Conservation (phyloP, 2,888 invertebrate genomes). For the Trissolcus brochymenae region DNA sequence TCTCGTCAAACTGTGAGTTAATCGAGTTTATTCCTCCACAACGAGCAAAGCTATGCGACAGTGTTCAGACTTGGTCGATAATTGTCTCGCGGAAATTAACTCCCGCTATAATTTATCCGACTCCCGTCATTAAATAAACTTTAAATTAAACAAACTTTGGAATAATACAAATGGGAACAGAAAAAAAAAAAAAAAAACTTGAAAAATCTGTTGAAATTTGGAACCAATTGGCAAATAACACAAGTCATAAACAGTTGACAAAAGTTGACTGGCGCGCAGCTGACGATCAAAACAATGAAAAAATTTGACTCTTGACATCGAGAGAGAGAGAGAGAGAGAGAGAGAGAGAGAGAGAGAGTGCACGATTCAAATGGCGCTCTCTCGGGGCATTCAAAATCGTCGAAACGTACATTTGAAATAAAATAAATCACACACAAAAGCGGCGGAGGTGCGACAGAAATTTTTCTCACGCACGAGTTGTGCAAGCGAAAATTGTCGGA, state of each 20-base stretch:
- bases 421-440: conserved; percentile 27
- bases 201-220: neutral
- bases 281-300: conserved; percentile 20
- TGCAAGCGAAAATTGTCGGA: conserved; percentile 24
- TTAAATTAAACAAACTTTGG: too few species aligned
- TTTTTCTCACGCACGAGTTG: conserved; percentile 46
- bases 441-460: conserved; percentile 30
- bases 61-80: conserved; percentile 26
- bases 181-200: neutral
- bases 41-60: conserved; percentile 25
- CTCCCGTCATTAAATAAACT: too few species aligned
- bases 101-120: conserved; percentile 32
- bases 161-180: neutral
- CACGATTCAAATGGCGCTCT: conserved; percentile 1
- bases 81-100: conserved; percentile 45
- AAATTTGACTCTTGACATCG: conserved; percentile 18
- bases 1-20: conserved; percentile 16
- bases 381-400: conserved; percentile 23
- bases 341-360: conserved; percentile 13
- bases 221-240: neutral
- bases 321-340: conserved; percentile 8
- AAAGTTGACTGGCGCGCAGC: neutral
- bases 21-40: conserved; percentile 27
- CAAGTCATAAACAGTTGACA: neutral
- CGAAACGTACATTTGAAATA: conserved; percentile 21